Conservation (phyloP, 1,140 invertebrate species). For the Drosophila grimshawi region DNA sequence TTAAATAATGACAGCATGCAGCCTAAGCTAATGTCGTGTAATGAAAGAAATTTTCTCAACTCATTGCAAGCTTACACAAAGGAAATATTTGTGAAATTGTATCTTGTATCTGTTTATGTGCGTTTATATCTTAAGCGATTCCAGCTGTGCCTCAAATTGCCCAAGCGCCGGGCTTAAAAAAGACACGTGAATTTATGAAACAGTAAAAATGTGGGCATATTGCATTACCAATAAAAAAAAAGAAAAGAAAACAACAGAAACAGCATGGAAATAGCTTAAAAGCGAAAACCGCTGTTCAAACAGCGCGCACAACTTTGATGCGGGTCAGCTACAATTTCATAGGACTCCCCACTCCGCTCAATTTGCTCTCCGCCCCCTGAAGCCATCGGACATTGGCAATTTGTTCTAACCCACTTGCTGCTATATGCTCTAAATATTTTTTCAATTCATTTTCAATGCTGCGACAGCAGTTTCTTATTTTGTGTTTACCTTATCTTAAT, state of each 20-base stretch:
- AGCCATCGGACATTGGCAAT: conserved; percentile 16
- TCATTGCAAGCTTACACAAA: conserved; percentile 11
- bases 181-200: conserved; percentile 11
- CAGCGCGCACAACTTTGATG: conserved; percentile 28
- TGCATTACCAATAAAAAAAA: conserved; percentile 17
- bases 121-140: conserved; percentile 8
- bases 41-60: conserved; percentile 22
- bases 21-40: conserved; percentile 11
- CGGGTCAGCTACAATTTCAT: conserved; percentile 41
- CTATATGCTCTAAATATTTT: conserved; percentile 50
- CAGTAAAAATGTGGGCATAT: conserved; percentile 23
- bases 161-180: not conserved
- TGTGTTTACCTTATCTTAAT: conserved; percentile 36
- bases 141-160: conserved; percentile 41
- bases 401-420: conserved; percentile 50
- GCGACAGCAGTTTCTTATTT: conserved; percentile 29
- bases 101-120: conserved; percentile 1
- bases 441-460: conserved; percentile 38
- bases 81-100: not conserved
- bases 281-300: conserved; percentile 14
- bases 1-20: conserved; percentile 9
- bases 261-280: not conserved
- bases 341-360: not conserved
- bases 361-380: not conserved
- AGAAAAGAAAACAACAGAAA: not conserved